These are phyloP conservation scores for Progne subis DNA, from an alignment of 2,113 vertebrate genomes.

Conservation along the genomic window DNA sequence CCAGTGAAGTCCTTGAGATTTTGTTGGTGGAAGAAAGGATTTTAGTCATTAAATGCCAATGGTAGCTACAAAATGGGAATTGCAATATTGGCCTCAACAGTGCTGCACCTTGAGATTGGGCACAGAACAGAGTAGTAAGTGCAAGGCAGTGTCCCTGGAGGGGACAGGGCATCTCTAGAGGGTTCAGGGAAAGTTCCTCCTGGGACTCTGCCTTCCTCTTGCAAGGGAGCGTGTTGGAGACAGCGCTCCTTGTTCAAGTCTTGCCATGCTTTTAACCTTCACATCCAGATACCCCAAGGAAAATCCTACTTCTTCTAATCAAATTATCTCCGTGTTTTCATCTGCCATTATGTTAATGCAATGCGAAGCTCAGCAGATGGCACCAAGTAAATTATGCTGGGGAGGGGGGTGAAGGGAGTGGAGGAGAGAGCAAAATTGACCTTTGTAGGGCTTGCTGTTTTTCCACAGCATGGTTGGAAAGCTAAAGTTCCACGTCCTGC, in stretches of 20 bases:
- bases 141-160: background rate
- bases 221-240: background rate
- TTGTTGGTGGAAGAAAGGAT: background rate
- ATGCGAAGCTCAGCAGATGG: conserved; percentile 76
- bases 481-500: conserved; percentile 25
- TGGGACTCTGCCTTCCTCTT: background rate
- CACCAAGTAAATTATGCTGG: conserved; percentile 75
- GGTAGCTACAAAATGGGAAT: background rate
- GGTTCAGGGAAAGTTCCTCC: background rate
- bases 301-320: conserved; percentile 71
- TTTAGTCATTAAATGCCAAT: background rate
- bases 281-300: conserved; percentile 40
- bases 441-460: conserved; percentile 73
- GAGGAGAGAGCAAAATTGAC: conserved; percentile 70
- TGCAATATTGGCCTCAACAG: background rate
- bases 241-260: background rate
- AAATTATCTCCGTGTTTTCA: conserved; percentile 75
- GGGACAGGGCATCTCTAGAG: background rate
- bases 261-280: conserved; percentile 77
- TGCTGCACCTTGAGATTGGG: background rate
- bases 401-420: background rate
- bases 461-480: conserved; percentile 65
- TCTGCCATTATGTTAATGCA: conserved; percentile 81
- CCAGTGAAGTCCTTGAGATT: background rate
- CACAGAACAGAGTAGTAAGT: background rate